A percentile compares a stretch with the other conserved stretches of the same genome.
These are phyloP conservation scores for Seriola aureovittata DNA, from an alignment of 2,113 vertebrate species.

Conservation along the genomic window DNA sequence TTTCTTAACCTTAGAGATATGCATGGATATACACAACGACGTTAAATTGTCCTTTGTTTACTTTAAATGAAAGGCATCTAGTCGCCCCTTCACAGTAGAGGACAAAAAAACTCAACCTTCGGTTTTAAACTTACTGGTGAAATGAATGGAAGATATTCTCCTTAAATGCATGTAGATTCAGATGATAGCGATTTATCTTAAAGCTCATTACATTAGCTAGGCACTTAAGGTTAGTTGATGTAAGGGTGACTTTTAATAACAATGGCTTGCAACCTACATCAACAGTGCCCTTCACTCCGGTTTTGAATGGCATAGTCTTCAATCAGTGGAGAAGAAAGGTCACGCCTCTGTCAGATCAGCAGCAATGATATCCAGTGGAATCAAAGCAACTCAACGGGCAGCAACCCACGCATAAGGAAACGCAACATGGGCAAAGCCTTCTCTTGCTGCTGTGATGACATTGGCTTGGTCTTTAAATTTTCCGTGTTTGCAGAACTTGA, in stretches of 20 bases:
- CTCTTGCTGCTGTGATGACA: not conserved
- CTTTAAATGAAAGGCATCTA: not conserved
- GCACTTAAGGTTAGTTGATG: constrained; percentile 65
- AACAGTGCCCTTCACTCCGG: constrained; percentile 52
- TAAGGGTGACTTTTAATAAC: constrained; percentile 72
- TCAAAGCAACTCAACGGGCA: constrained; percentile 38
- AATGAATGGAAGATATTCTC: constrained; percentile 1
- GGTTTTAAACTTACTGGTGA: constrained; percentile 2
- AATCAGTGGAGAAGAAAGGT: constrained; percentile 71
- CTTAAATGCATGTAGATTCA: constrained; percentile 22
- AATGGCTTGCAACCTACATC: constrained; percentile 47
- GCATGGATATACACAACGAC: too few relatives aligned
- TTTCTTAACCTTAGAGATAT: too few relatives aligned
- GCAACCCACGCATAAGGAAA: constrained; percentile 22
- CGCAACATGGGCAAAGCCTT: not conserved
- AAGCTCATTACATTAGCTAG: constrained; percentile 54
- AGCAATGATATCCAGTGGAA: constrained; percentile 53
- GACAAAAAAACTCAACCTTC: not conserved
- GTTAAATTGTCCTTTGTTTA: not conserved
- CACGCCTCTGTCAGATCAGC: constrained; percentile 66
- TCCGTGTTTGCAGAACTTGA: constrained; percentile 48
- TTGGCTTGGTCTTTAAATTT: constrained; percentile 16
- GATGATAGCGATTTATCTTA: constrained; percentile 37
- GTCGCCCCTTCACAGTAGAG: too few relatives aligned
- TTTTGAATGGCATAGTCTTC: constrained; percentile 77